Evolutionary conservation across 2,888 invertebrate species (phyloP).

Genomic region (Lithophane leautieri): DNA sequence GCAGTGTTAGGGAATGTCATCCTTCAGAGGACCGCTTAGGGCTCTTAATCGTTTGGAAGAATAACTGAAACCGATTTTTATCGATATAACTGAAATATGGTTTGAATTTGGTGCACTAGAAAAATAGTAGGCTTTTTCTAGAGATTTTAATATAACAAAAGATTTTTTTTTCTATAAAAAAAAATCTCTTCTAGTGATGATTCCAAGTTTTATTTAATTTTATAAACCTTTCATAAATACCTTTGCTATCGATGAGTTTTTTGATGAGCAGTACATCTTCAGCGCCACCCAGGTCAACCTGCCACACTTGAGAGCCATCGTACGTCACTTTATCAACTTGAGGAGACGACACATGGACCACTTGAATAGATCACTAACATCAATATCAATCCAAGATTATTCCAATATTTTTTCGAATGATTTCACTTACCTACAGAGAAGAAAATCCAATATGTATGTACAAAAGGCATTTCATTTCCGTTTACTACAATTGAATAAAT

Average conservation of each 20-base stretch:
- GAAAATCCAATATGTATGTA: constrained; percentile 58
- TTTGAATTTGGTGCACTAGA: not conserved
- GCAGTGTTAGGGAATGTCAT: not conserved
- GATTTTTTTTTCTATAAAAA: not conserved
- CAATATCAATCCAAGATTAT: constrained; percentile 13
- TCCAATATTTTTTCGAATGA: constrained; percentile 13
- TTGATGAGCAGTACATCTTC: constrained; percentile 66
- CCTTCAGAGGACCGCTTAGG: not conserved
- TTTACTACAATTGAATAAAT: constrained; percentile 57
- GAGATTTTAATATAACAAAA: not conserved
- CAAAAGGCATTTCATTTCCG: constrained; percentile 58
- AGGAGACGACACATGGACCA: constrained; percentile 43
- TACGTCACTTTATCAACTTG: constrained; percentile 58
- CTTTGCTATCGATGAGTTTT: constrained; percentile 51
- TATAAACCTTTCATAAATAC: not conserved
- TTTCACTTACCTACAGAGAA: constrained; percentile 65
- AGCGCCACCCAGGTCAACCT: constrained; percentile 54
- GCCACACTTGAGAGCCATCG: constrained; percentile 74
- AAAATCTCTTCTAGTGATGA: not conserved
- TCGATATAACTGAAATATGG: not conserved
- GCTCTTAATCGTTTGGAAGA: not conserved
- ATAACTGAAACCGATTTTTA: too few relatives aligned
- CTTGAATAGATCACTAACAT: constrained; percentile 34
- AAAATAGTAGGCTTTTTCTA: not conserved
- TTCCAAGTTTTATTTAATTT: not conserved